Base-by-base conservation (phyloP, 2,113 vertebrate genomes). In the Gambusia affinis region DNA sequence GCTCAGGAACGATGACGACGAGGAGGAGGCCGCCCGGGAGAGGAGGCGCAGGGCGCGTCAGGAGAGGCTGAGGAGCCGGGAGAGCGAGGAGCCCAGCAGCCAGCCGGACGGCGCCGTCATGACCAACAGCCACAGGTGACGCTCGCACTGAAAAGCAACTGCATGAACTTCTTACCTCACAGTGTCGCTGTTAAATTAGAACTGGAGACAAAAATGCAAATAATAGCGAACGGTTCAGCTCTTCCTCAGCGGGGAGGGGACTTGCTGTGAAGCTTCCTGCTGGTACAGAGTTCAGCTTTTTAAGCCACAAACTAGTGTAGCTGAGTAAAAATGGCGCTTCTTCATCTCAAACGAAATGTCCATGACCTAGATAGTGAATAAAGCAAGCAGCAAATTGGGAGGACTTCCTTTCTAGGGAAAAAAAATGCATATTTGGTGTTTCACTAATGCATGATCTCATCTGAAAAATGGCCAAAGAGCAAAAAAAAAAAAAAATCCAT, bases 21-120 rank as follows among this genome's bases (percentile, higher is more conserved):
- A 99, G 0, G 98, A 99, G 78, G 98, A 99, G 92, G 97, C 96
- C 0, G 97, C 97, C 44, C 94, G 96, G 3, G 97, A 99, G 80
- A 96, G 97, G 31, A 96, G 98, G 70, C 95, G 98, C 81, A 89
- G 97, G 54, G 98, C 97, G 51, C 95, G 98, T 6, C 97, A 98
- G 89, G 98, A 99, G 73, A 95, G 97, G 67, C 83, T 98, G 86
- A 92, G 93, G 81, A 78, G 57, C 86, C 87, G 82, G 73, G 94
- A 97, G 19, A 92, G 93, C 1, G 96, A 96, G 57, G 97, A 97
- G 31, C 71, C 91, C 22, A 77, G 93, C 67, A 92, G 94, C 69
- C 94, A 95, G 81, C 76, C 90, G 0, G 96, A 97, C 69, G 94
- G 93, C 65, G 73, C 92, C 19, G 94, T 95, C 80, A 76, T 92